Percentiles rank a stretch among this genome's conserved stretches.
Evolutionary conservation across 2,113 vertebrate species (phyloP).

Genomic region (Puffinus mauretanicus): DNA sequence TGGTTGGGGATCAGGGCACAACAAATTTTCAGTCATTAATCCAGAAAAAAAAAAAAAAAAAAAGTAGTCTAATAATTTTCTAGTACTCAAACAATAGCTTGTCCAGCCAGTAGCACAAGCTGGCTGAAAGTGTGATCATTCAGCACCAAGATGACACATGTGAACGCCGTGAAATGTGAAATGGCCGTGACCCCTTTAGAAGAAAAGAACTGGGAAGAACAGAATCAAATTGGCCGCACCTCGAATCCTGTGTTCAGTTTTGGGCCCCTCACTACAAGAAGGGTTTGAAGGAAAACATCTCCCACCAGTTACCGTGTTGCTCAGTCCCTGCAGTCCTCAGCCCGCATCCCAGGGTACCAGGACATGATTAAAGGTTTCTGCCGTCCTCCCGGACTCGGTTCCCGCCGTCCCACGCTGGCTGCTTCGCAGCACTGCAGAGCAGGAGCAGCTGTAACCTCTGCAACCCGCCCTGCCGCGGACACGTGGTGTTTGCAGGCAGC

Average conservation of each 20-base stretch:
- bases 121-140: neutral
- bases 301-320: accelerated
- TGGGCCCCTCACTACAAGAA: too few relatives aligned
- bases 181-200: accelerated
- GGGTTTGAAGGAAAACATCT: neutral
- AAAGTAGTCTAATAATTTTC: neutral
- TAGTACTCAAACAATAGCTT: neutral
- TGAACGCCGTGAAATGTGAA: neutral
- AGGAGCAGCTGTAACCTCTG: neutral
- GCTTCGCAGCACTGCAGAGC: neutral
- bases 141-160: neutral
- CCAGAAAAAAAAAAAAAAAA: neutral
- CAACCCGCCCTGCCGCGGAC: neutral
- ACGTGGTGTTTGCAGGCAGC: neutral
- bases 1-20: neutral
- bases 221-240: neutral
- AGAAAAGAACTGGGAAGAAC: neutral
- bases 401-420: neutral
- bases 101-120: neutral
- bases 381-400: neutral
- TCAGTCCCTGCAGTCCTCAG: neutral
- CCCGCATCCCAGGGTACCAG: neutral
- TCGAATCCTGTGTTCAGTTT: too few relatives aligned
- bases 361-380: neutral
- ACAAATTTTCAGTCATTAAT: neutral